Evolutionary conservation across 2,797 vertebrate species (phyloP).

Genomic region (Peromyscus nudipes): DNA sequence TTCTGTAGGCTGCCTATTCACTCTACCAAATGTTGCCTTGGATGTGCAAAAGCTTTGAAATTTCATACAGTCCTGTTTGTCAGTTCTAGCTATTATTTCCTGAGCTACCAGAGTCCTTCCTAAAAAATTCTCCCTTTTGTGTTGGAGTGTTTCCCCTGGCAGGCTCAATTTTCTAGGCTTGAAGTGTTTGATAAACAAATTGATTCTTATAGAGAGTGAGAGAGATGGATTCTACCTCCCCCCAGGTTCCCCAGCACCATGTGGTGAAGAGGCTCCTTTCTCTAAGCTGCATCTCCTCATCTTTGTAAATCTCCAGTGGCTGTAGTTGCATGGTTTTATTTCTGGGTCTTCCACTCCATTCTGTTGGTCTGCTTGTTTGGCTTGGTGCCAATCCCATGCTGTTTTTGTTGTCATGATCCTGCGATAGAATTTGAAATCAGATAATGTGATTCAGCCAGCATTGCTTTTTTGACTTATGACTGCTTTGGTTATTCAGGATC

Average conservation of each 20-base stretch:
- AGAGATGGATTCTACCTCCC: not conserved
- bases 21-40: not conserved
- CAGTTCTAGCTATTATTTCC: not conserved
- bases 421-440: not conserved
- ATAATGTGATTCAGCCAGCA: not conserved
- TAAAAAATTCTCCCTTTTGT: not conserved
- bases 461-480: not conserved
- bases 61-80: not conserved
- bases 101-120: not conserved
- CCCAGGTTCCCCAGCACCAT: not conserved
- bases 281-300: not conserved
- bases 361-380: not conserved
- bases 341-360: not conserved
- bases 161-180: not conserved
- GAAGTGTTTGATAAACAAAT: not conserved
- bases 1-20: not conserved
- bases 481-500: not conserved
- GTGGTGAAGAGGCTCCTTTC: not conserved
- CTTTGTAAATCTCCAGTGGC: not conserved
- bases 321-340: not conserved
- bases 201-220: not conserved
- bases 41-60: not conserved
- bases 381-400: not conserved
- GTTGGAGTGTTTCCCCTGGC: not conserved
- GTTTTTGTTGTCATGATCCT: not conserved